Evolutionary conservation across 2,888 invertebrate genomes (phyloP).

Genomic region (Cryptocheilus praepositus): DNA sequence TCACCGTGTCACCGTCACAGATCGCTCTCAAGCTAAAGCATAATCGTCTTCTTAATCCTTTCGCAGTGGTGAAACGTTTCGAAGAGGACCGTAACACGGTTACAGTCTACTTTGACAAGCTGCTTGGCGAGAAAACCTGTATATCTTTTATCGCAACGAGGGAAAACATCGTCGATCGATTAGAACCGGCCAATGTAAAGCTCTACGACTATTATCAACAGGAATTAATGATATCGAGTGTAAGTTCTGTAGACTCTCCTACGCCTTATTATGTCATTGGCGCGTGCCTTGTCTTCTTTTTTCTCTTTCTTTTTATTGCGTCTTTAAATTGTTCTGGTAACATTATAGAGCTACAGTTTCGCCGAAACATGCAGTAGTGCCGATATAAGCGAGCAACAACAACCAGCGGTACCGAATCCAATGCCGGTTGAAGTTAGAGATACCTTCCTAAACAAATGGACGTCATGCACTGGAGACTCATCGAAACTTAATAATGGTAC

Average conservation of each 20-base stretch:
- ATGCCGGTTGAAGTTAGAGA: constrained; percentile 41
- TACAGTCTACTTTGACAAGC: constrained; percentile 77
- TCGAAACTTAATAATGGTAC: too few species aligned
- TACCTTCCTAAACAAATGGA: not conserved
- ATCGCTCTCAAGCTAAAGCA: too few species aligned
- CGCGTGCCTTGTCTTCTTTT: too few species aligned
- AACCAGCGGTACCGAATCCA: constrained; percentile 39
- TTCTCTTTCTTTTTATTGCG: not conserved
- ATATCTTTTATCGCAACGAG: constrained; percentile 76
- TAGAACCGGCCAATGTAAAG: constrained; percentile 77
- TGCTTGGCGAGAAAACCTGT: constrained; percentile 75
- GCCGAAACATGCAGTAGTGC: constrained; percentile 62
- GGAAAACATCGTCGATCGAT: constrained; percentile 74
- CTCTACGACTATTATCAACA: constrained; percentile 82
- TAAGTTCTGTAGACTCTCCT: constrained; percentile 57
- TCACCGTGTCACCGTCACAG: too few species aligned
- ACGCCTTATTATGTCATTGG: not conserved
- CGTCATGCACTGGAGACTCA: not conserved
- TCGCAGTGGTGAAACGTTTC: constrained; percentile 76
- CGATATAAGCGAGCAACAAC: constrained; percentile 49
- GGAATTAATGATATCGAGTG: constrained; percentile 77
- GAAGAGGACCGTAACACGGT: constrained; percentile 76
- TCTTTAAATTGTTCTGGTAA: not conserved
- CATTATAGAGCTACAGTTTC: constrained; percentile 65
- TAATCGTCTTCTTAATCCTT: not conserved